Evolutionary conservation across 2,797 vertebrate genomes (phyloP).

Genomic region (Chaenodraco wilsoni): DNA sequence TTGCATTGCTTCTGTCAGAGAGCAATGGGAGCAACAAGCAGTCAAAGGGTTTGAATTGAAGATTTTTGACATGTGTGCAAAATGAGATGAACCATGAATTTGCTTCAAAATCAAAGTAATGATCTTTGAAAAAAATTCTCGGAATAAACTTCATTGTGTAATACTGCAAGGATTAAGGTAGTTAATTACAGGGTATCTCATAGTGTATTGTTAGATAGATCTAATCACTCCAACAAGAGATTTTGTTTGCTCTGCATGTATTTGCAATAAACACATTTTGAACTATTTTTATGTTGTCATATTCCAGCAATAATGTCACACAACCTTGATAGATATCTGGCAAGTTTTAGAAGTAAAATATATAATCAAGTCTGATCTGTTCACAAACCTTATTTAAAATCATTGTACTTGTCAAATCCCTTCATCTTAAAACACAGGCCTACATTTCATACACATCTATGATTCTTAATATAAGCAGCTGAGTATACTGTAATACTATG

Average conservation of each 20-base stretch:
- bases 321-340: neutral
- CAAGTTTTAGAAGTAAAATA: conserved; percentile 1
- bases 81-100: conserved; percentile 1
- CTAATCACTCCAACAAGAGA: conserved; percentile 2
- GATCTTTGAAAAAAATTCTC: too few relatives aligned
- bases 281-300: neutral
- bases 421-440: neutral
- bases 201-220: conserved; percentile 12
- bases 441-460: neutral
- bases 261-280: conserved; percentile 9
- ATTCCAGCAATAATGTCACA: neutral
- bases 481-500: neutral
- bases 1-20: conserved; percentile 44
- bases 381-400: neutral
- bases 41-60: conserved; percentile 13
- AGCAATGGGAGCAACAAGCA: conserved; percentile 13
- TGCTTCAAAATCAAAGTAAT: too few relatives aligned
- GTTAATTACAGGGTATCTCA: conserved; percentile 5
- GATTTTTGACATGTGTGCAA: conserved; percentile 1
- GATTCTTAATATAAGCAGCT: neutral
- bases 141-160: conserved; percentile 16
- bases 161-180: neutral
- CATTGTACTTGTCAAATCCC: neutral
- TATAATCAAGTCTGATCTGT: neutral
- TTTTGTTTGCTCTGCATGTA: neutral